Evolutionary conservation across 2,888 invertebrate genomes (phyloP).

Genomic region (Dusona sp.): DNA sequence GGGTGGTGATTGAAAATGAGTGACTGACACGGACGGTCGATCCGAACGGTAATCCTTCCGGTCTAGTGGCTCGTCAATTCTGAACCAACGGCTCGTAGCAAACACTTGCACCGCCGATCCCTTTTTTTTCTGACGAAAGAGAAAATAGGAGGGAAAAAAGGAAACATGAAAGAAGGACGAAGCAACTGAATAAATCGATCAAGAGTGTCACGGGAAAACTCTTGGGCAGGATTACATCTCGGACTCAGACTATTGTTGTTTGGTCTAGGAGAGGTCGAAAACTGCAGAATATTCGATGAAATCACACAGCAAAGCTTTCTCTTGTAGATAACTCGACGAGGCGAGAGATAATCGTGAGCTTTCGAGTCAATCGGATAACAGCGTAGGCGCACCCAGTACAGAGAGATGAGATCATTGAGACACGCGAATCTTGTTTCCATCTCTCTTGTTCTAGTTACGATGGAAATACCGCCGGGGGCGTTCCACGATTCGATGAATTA

Average conservation of each 20-base stretch:
- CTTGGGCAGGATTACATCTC: slow-evolving; percentile 17
- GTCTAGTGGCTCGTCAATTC: slow-evolving; percentile 30
- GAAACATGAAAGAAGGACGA: neutral
- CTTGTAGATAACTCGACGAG: neutral
- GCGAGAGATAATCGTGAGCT: slow-evolving; percentile 26
- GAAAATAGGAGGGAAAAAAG: neutral
- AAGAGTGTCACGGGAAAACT: neutral
- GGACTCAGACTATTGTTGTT: neutral
- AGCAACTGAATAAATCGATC: neutral
- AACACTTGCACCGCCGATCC: slow-evolving; percentile 15
- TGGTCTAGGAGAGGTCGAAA: neutral
- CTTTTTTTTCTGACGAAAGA: neutral
- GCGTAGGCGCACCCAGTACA: slow-evolving; percentile 8
- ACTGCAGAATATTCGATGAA: slow-evolving; percentile 24
- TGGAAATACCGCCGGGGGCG: slow-evolving; percentile 3
- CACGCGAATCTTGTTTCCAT: neutral
- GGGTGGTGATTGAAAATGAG: slow-evolving; percentile 16
- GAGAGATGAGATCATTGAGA: neutral
- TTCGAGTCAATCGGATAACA: slow-evolving; percentile 38
- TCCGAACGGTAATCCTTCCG: slow-evolving; percentile 20
- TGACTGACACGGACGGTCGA: slow-evolving; percentile 5
- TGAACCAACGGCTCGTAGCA: slow-evolving; percentile 15
- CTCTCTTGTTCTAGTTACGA: neutral
- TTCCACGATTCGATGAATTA: slow-evolving; percentile 59
- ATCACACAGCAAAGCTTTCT: neutral